These are phyloP conservation scores for Dicaeum eximium DNA, from an alignment of 2,113 vertebrate genomes.

Conservation along the genomic window DNA sequence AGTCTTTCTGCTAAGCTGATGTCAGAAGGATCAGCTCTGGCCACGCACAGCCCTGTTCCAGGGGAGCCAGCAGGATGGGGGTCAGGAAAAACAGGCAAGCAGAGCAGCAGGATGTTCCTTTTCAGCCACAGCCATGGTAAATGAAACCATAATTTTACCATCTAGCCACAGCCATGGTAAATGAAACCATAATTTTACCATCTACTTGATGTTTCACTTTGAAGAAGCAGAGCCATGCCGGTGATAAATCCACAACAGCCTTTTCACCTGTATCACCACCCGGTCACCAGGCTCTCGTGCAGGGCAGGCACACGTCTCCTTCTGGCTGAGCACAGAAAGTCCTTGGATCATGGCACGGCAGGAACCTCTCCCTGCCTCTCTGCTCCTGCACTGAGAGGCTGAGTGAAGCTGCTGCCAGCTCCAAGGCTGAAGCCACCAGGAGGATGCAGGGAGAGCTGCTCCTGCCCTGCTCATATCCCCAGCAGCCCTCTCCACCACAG, in stretches of 20 bases:
- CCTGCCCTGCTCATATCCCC: rapidly evolving
- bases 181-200: background rate
- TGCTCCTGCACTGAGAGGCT: background rate
- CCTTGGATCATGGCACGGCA: rapidly evolving
- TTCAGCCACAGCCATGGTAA: background rate
- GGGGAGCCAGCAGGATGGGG: background rate
- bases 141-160: no score
- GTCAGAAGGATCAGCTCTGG: background rate
- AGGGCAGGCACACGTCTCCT: rapidly evolving
- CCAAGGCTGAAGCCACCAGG: rapidly evolving
- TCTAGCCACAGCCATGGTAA: background rate
- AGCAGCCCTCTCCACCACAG: background rate
- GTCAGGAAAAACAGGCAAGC: rapidly evolving
- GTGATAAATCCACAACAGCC: rapidly evolving
- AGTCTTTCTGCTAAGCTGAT: background rate
- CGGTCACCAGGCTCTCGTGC: rapidly evolving
- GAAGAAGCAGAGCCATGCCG: background rate
- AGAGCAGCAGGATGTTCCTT: background rate
- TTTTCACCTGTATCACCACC: background rate
- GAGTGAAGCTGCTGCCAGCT: background rate
- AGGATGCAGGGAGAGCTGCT: background rate
- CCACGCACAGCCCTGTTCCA: rapidly evolving
- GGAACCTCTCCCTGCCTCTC: background rate
- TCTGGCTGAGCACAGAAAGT: background rate
- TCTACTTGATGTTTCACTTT: background rate